These are phyloP conservation scores for Podargus strigoides DNA, from an alignment of 2,797 vertebrate genomes.

Conservation along the genomic window DNA sequence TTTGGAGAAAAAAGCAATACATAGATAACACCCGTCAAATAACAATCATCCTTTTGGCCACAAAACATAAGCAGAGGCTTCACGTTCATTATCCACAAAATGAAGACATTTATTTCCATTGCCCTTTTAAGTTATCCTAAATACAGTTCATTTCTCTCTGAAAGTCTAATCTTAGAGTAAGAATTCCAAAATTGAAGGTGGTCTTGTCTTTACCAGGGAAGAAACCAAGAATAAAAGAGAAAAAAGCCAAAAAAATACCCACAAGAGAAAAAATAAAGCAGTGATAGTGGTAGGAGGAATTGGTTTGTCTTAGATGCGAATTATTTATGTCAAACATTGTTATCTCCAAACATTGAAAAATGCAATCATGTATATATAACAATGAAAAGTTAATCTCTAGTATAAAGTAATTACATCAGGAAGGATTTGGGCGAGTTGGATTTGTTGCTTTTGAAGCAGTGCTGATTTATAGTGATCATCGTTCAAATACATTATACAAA, in stretches of 20 bases:
- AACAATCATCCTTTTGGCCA: neutral
- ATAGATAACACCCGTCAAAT: neutral
- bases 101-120: neutral
- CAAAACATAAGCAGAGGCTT: neutral
- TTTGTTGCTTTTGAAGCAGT: constrained; percentile 42
- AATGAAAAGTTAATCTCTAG: constrained; percentile 10
- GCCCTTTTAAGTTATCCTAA: neutral
- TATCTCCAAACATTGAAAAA: neutral
- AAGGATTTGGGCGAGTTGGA: neutral
- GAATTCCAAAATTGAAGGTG: neutral
- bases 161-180: neutral
- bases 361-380: neutral
- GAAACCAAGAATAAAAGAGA: neutral
- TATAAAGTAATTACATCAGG: constrained; percentile 22
- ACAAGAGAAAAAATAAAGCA: neutral
- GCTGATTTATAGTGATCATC: neutral
- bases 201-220: neutral
- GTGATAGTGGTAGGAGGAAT: neutral
- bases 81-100: neutral
- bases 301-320: neutral
- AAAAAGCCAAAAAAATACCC: neutral
- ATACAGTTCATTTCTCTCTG: neutral
- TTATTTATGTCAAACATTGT: neutral
- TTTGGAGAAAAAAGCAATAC: neutral
- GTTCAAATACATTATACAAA: neutral